Base-by-base conservation (phyloP, 2,888 invertebrate genomes). In the Himalopsyche japonica region DNA sequence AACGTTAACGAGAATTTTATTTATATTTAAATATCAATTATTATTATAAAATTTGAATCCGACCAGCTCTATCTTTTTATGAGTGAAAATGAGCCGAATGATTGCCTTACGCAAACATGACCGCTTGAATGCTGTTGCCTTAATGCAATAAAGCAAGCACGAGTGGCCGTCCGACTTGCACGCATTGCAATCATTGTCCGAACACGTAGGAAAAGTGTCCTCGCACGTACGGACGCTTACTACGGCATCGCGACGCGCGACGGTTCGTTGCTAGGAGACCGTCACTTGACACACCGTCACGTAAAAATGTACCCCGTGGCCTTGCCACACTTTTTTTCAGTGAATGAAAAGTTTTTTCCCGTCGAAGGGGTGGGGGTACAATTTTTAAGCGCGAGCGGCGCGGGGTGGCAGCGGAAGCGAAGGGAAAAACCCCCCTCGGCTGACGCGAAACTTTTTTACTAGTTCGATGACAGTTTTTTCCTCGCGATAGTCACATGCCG, bases 281-380 rank as follows among this genome's bases (percentile, higher is more conserved):
- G 90, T 90, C 90, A 91, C 92, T 91, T 91, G 91, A 91, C 90
- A 90, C 91, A 89, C 89, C 92, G 92, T 92, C 70, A 92, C 92
- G 89, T 86, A 84, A 80, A 85, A 84, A 85, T 82, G 47, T 47
- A 78, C 82, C 85, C 84, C 89, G 89, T 90, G 92, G 92, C 92
- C 92, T 92, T 92, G 92, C 92, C 92, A 92, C 92, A 92, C 92
- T 92, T 92, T 92, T 92, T 92, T 92, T 87, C 91, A 89, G 91
- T 92, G 93, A 94, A 94, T 94, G 94, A 93, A 93, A 93, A 93
- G 92, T 93, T 93, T 70, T 70, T 90, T 89, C 87, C 91, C 89
- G 91, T 70, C 70, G 70, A 70, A 70, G 90, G 91, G 89, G 89
- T 91, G 89, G 91, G 90, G 87, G 86, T 86, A 83, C 87, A 79